Conservation (phyloP, 2,888 invertebrate genomes). For the Myopa testacea region DNA sequence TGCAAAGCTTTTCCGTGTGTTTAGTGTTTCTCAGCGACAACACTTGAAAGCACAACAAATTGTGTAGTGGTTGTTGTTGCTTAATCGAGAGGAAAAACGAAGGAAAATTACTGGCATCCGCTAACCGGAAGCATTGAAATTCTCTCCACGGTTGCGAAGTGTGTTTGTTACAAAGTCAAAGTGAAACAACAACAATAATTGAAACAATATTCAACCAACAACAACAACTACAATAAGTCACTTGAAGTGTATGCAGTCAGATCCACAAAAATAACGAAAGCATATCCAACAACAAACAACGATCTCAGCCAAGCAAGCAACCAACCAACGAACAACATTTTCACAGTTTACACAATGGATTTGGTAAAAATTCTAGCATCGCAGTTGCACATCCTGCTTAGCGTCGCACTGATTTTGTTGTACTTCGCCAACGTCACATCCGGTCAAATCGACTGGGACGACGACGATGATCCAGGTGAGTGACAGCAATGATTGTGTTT, state of each 20-base stretch:
- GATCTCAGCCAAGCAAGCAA: slow-evolving; percentile 18
- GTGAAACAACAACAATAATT: slow-evolving; percentile 29
- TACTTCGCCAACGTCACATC: slow-evolving; percentile 62
- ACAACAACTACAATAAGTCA: slow-evolving; percentile 15
- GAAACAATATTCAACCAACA: slow-evolving; percentile 2
- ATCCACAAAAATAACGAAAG: slow-evolving; percentile 14
- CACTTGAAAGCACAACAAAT: too few species aligned
- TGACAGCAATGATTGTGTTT: slow-evolving; percentile 40
- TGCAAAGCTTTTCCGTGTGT: too few species aligned
- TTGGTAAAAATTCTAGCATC: slow-evolving; percentile 50
- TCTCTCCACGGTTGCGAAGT: slow-evolving; percentile 36
- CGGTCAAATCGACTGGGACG: slow-evolving; percentile 69
- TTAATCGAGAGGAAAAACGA: neutral
- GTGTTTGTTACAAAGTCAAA: slow-evolving; percentile 45
- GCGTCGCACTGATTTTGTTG: slow-evolving; percentile 58
- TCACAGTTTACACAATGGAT: slow-evolving; percentile 57
- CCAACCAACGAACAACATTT: slow-evolving; percentile 42
- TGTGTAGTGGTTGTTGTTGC: neutral
- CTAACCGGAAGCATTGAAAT: slow-evolving; percentile 50
- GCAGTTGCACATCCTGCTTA: slow-evolving; percentile 52
- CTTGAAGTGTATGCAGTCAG: neutral
- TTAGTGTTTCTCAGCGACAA: too few species aligned
- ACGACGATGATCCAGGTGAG: slow-evolving; percentile 70
- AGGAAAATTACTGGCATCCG: slow-evolving; percentile 44
- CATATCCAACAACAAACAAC: slow-evolving; percentile 22